phyloP scores from a whole-genome alignment of 2,113 vertebrate species.

The Arvicanthis niloticus region DNA sequence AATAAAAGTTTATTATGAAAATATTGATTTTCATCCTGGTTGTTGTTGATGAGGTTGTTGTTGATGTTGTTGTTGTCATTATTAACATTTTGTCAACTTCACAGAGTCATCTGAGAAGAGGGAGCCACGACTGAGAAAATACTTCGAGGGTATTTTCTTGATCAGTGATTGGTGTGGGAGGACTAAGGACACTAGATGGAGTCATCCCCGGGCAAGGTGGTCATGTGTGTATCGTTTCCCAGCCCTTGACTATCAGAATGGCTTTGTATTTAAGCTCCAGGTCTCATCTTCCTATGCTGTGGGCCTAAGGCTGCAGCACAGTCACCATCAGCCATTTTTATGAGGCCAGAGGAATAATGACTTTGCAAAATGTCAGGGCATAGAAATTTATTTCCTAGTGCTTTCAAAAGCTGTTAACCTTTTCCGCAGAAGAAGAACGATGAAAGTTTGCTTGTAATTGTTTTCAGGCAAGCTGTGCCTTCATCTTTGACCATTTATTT shows the following conservation, averaged over 20 bases:
- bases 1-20: neutral
- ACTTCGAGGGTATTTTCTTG: neutral
- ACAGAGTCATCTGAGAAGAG: neutral
- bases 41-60: neutral
- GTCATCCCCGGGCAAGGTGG: neutral
- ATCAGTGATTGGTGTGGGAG: neutral
- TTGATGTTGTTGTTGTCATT: neutral
- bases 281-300: fast-evolving
- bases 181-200: neutral
- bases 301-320: fast-evolving
- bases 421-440: neutral
- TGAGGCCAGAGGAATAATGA: fast-evolving
- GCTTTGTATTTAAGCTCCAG: neutral
- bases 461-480: neutral
- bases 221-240: neutral
- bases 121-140: neutral
- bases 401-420: neutral
- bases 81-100: neutral
- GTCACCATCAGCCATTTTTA: fast-evolving
- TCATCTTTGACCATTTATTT: neutral
- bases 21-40: neutral
- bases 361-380: neutral
- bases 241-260: too few relatives aligned
- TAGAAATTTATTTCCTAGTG: neutral
- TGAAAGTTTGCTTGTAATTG: neutral